Conservation (phyloP, 1,140 invertebrate species). For the Callitettix versicolor region DNA sequence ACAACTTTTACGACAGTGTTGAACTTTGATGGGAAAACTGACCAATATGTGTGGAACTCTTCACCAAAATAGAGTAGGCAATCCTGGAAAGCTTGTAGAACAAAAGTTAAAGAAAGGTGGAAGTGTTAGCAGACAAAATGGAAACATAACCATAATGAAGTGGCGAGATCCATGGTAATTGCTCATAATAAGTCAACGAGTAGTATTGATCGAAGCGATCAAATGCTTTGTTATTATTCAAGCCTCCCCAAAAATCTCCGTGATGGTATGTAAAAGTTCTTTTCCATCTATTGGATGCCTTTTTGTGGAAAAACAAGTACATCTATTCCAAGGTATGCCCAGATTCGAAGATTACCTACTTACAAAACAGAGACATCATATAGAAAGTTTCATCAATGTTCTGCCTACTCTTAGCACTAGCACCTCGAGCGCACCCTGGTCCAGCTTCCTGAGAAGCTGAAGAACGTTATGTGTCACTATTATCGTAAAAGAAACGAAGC, state of each 20-base stretch:
- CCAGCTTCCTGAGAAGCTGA: no score
- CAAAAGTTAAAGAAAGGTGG: constrained; percentile 33
- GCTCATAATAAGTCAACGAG: not conserved
- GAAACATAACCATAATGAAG: constrained; percentile 32
- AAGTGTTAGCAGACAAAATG: constrained; percentile 27
- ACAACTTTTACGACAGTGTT: constrained; percentile 34
- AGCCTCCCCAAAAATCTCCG: not conserved
- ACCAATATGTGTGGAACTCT: constrained; percentile 38
- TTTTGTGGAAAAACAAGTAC: not conserved
- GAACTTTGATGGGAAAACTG: constrained; percentile 32
- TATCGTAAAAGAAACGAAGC: no score
- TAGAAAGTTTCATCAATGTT: not conserved
- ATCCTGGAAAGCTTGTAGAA: constrained; percentile 30
- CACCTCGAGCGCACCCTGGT: no score
- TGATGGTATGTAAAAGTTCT: not conserved
- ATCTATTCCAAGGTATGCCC: not conserved
- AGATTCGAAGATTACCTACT: not conserved
- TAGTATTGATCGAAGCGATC: not conserved
- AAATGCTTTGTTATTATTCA: not conserved
- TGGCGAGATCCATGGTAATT: constrained; percentile 30
- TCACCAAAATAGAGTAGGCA: constrained; percentile 30
- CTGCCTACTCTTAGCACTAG: no score
- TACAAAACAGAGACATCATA: not conserved
- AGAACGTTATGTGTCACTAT: no score
- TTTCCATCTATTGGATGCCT: not conserved